A percentile compares a stretch with the other conserved stretches of the same genome.
Evolutionary conservation across 1,140 invertebrate species (phyloP).

Genomic region (Pentalonia nigronervosa): DNA sequence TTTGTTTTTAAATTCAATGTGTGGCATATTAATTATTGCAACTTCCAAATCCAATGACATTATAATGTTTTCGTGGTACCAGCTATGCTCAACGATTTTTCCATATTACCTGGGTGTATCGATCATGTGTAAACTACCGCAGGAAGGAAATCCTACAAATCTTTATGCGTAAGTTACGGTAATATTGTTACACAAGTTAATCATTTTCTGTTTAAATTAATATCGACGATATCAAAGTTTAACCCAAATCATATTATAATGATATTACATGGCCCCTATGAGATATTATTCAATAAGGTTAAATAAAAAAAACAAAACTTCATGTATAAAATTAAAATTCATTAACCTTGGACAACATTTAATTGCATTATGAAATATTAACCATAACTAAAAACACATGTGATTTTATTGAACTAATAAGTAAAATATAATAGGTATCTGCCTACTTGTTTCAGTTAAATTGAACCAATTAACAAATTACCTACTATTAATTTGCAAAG

Average conservation of each 20-base stretch:
- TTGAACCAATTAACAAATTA: not conserved
- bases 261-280: not conserved
- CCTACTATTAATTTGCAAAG: not conserved
- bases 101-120: too few species aligned
- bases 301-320: not conserved
- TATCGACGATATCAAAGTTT: not conserved
- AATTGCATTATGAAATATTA: not conserved
- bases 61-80: too few species aligned
- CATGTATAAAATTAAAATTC: not conserved
- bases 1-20: too few species aligned
- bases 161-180: not conserved
- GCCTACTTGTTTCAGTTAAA: not conserved
- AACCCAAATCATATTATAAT: not conserved
- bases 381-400: not conserved
- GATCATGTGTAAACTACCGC: too few species aligned
- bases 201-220: not conserved
- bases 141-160: not conserved
- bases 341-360: too few species aligned
- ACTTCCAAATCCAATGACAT: not conserved
- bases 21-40: not conserved
- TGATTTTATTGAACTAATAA: not conserved
- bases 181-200: not conserved
- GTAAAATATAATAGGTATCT: not conserved
- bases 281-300: not conserved
- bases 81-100: too few species aligned